Percentiles rank a stretch among this genome's conserved stretches.
These are phyloP conservation scores for Antrozous pallidus DNA, from an alignment of 2,797 vertebrate genomes.

Conservation along the genomic window DNA sequence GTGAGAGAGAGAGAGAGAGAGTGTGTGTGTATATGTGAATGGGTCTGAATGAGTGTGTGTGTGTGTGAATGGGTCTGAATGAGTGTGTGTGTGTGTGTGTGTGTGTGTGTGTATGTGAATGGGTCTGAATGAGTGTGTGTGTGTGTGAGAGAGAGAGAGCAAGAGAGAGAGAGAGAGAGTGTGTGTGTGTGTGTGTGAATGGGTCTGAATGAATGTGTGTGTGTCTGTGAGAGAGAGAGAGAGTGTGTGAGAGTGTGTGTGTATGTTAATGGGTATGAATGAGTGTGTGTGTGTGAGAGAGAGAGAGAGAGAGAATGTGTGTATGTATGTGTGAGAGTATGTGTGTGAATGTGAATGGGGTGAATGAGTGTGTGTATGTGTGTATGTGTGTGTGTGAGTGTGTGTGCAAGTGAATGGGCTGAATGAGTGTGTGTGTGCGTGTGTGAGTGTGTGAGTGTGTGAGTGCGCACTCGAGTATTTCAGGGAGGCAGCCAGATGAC, in stretches of 20 bases:
- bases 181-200: not conserved
- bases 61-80: rapidly evolving
- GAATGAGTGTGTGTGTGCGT: not conserved
- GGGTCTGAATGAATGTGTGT: no score
- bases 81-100: no score
- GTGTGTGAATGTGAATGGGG: no score
- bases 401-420: no score
- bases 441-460: not conserved
- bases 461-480: not conserved
- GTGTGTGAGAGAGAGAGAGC: no score
- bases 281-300: not conserved
- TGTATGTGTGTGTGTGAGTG: not conserved
- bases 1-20: no score
- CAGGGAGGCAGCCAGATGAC: not conserved
- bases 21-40: not conserved
- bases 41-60: no score
- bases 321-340: no score
- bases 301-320: not conserved
- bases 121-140: no score
- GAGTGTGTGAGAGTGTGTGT: not conserved
- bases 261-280: not conserved
- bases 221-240: no score
- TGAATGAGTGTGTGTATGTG: no score
- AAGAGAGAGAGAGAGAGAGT: no score
- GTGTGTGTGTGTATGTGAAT: not conserved